Evolutionary conservation across 2,797 vertebrate genomes (phyloP), one percentile per base, ranked within the genome.

Genomic region (Poeciliopsis infans): DNA sequence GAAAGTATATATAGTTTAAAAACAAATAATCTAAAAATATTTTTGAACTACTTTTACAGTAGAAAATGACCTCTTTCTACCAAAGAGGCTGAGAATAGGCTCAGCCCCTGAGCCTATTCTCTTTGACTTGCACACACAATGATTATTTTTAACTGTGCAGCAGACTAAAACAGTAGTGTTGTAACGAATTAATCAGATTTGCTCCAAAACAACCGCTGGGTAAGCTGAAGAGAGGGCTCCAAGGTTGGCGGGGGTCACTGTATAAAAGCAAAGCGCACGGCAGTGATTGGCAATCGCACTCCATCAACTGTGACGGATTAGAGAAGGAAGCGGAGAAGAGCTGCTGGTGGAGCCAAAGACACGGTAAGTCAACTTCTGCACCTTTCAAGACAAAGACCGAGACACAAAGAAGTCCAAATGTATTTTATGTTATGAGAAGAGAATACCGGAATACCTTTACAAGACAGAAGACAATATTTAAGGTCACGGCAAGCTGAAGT

Each of bases 151-250:
- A 90, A 84, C 77, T 71, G 41, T 8, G 1, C 83, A 46, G 36
- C 61, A 71, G 73, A 76, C 78, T 61, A 85, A 88, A 91, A 85
- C 74, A 83, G 82, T 77, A 73, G 73, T 1, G 49, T 76, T 88
- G 74, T 90, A 93, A 93, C 89, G 73, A 89, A 91, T 87, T 93
- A 91, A 94, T 90, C 61, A 74, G 88, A 93, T 94, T 92, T 85
- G 74, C 86, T 85, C 57, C 31, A 81, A 88, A 93, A 89, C 73
- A 75, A 79, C 74, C 72, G 12, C 47, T 66, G 59, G 31, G 15
- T 90, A 89, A 91, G 85, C 90, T 85, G 83, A 74, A 72, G 83
- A 86, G 53, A 92, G 82, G 86, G 83, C 45, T 77, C n/a, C 23
- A 61, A 83, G 75, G 89, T 84, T 88, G 82, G 66, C 87, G 51